Evolutionary conservation across 2,797 vertebrate species (phyloP), one percentile per base, ranked within the genome.

Genomic region (Rhynchonycteris naso): DNA sequence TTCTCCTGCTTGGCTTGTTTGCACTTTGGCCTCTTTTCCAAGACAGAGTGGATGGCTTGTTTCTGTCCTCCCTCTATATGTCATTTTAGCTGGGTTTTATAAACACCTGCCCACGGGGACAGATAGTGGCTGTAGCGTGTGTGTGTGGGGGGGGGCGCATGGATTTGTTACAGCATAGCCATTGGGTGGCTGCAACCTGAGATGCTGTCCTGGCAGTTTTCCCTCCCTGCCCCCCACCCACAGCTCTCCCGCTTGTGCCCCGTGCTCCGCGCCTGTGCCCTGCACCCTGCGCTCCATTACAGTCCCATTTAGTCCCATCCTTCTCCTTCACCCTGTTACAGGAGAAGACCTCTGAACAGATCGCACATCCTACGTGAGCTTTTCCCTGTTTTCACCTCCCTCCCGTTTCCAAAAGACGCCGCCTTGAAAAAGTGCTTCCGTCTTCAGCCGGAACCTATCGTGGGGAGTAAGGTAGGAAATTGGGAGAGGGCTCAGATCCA

Each of bases 351-450:
- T 96, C 96, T 98, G 96, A 98, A 98, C 93, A 98, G 97, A 97
- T 98, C 98, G 91, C 58, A 75, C 88, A 95, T 98, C 91, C 97
- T 98, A 92, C 98, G 86, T 81, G 97, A 98, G n/a, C 97, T 98
- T 93, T 98, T 98, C 82, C 98, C 98, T 3, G 38, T 96, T 90
- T 98, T 98, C 72, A 98, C 96, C 68, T 94, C 96, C 38, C 97
- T 97, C 58, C 97, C 98, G 28, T 98, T 98, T 96, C 98, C 98
- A 91, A 98, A 97, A 97, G 84, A 97, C 11, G 38, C 97, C 79
- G 98, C 98, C 66, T 84, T 98, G 94, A 97, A 98, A 97, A 98
- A 96, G 93, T 98, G 98, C 96, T 98, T 98, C 89, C 96, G 98
- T 97, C 91, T 97, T 98, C 95, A 98, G 95, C 97, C 97, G 1